Evolutionary conservation across 2,113 vertebrate genomes (phyloP).

Genomic region (Crotophaga sulcirostris): DNA sequence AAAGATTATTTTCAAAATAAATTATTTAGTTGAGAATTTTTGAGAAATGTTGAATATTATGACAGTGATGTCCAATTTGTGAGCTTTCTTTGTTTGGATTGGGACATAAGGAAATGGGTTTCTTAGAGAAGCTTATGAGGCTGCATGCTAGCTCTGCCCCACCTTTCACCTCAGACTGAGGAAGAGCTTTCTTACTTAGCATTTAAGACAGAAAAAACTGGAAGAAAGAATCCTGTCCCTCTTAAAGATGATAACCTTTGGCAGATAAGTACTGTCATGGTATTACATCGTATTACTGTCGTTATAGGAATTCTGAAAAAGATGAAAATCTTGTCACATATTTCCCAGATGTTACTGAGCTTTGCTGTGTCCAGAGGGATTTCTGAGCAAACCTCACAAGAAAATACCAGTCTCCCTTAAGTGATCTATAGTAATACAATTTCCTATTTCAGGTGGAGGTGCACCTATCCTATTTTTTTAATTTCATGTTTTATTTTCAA

Average conservation of each 20-base stretch:
- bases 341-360: not conserved
- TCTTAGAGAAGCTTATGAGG: not conserved
- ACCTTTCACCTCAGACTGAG: too few species aligned
- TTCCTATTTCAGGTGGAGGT: not conserved
- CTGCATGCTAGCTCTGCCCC: not conserved
- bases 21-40: not conserved
- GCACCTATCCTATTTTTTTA: not conserved
- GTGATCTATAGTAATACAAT: not conserved
- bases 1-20: not conserved
- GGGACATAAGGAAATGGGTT: not conserved
- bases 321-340: fast-evolving
- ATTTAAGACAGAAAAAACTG: not conserved
- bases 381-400: not conserved
- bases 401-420: not conserved
- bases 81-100: not conserved
- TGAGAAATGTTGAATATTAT: not conserved
- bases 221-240: not conserved
- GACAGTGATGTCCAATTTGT: not conserved
- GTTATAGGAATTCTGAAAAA: not conserved
- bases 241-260: not conserved
- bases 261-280: not conserved
- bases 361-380: not conserved
- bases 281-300: not conserved
- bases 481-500: not conserved
- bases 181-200: not conserved